These are phyloP conservation scores for Hyperoplus immaculatus DNA, from an alignment of 2,797 vertebrate genomes.

Conservation along the genomic window DNA sequence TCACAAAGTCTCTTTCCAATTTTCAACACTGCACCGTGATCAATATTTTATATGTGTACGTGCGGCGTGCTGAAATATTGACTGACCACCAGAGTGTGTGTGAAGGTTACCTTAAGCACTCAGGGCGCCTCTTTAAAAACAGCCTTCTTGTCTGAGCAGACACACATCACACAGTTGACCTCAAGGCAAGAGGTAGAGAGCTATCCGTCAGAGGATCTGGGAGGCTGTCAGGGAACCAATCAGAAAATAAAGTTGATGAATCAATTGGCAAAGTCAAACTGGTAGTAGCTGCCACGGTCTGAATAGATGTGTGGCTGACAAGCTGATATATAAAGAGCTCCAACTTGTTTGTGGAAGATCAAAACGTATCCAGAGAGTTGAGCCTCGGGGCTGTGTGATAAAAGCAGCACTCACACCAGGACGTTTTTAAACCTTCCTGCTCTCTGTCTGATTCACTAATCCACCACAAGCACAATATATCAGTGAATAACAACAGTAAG, in stretches of 20 bases:
- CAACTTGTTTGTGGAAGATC: constrained; percentile 67
- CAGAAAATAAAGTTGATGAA: constrained; percentile 74
- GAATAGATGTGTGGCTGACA: constrained; percentile 57
- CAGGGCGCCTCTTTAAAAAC: constrained; percentile 47
- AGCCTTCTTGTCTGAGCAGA: constrained; percentile 58
- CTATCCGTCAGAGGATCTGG: constrained; percentile 64
- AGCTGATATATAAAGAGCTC: constrained; percentile 62
- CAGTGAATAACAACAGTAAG: background rate
- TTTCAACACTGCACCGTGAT: constrained; percentile 49
- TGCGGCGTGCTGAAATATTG: constrained; percentile 53
- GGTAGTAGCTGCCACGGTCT: constrained; percentile 29
- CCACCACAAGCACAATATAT: constrained; percentile 34
- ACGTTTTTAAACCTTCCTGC: constrained; percentile 47
- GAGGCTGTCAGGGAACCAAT: constrained; percentile 72
- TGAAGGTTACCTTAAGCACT: constrained; percentile 64
- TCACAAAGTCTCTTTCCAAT: constrained; percentile 52
- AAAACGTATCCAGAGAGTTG: constrained; percentile 65
- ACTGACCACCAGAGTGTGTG: constrained; percentile 57
- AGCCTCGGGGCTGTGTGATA: constrained; percentile 68
- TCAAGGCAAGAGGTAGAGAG: constrained; percentile 56
- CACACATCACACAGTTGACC: constrained; percentile 70
- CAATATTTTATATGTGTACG: constrained; percentile 61
- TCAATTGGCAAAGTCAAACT: constrained; percentile 68
- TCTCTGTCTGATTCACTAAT: constrained; percentile 52
- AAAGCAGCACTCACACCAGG: constrained; percentile 66